phyloP scores from a whole-genome alignment of 1,140 invertebrate genomes.

The Coenobita brevimanus region DNA sequence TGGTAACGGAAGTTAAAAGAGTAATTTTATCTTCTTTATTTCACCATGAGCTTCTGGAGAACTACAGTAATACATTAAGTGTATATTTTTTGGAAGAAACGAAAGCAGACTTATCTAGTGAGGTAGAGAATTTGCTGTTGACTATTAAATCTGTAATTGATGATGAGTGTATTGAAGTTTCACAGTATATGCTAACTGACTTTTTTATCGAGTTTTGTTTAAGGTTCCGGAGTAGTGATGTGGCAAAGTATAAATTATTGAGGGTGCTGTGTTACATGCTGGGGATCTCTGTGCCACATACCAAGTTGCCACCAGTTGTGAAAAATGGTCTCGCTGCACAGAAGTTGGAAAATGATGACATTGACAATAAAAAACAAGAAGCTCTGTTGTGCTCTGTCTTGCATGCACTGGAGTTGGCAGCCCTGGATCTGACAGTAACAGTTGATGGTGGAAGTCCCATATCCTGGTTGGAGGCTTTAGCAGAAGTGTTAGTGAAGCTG shows the following conservation, averaged over 20 bases:
- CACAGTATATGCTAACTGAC: background rate
- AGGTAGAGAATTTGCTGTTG: background rate
- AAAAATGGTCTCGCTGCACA: constrained; percentile 14
- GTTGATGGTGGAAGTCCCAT: background rate
- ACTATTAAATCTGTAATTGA: constrained; percentile 25
- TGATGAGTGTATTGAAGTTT: constrained; percentile 27
- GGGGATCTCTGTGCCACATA: background rate
- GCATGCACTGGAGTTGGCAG: background rate
- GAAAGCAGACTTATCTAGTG: background rate
- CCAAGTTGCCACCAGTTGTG: background rate
- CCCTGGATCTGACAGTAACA: background rate
- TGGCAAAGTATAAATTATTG: constrained; percentile 19
- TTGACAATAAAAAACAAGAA: constrained; percentile 14
- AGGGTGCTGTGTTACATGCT: constrained; percentile 28
- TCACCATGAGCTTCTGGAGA: background rate
- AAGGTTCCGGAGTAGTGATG: background rate
- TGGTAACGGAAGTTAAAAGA: constrained; percentile 8
- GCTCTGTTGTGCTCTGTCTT: constrained; percentile 18
- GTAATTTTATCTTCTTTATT: constrained; percentile 11
- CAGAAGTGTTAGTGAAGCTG: background rate
- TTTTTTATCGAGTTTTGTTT: background rate
- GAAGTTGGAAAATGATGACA: background rate
- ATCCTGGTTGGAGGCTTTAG: constrained; percentile 15
- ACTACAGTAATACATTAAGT: background rate
- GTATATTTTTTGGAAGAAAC: constrained; percentile 23